phyloP scores from a whole-genome alignment of 1,140 invertebrate genomes.

The Conus ventricosus region DNA sequence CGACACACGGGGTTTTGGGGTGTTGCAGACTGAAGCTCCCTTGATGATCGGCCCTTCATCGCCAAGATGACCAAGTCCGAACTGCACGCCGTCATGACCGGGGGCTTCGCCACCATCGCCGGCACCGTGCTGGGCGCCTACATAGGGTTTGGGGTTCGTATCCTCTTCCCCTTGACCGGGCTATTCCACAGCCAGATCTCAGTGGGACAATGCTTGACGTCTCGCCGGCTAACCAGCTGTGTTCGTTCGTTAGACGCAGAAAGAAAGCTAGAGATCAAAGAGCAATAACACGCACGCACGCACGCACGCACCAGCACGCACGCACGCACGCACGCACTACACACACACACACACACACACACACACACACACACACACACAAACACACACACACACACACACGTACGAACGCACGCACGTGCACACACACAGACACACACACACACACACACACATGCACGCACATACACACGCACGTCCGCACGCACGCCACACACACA shows the following conservation, averaged over 20 bases:
- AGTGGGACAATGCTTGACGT: background rate
- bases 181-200: background rate
- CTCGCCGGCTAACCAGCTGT: background rate
- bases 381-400: no score
- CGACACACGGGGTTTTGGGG: background rate
- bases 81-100: slow-evolving; percentile 70
- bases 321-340: no score
- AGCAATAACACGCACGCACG: no score
- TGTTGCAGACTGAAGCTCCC: slow-evolving; percentile 68
- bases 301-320: background rate
- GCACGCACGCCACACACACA: no score
- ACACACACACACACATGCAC: no score
- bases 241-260: background rate
- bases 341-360: no score
- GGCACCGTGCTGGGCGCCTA: slow-evolving; percentile 65
- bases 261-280: background rate
- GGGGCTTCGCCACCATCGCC: slow-evolving; percentile 71
- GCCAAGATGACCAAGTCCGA: slow-evolving; percentile 69
- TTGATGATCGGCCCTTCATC: slow-evolving; percentile 70
- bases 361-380: no score
- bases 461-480: no score
- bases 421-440: no score
- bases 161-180: background rate
- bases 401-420: no score
- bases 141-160: slow-evolving; percentile 64